Conservation (phyloP, 2,113 vertebrate species). For the Thamnophis sirtalis region DNA sequence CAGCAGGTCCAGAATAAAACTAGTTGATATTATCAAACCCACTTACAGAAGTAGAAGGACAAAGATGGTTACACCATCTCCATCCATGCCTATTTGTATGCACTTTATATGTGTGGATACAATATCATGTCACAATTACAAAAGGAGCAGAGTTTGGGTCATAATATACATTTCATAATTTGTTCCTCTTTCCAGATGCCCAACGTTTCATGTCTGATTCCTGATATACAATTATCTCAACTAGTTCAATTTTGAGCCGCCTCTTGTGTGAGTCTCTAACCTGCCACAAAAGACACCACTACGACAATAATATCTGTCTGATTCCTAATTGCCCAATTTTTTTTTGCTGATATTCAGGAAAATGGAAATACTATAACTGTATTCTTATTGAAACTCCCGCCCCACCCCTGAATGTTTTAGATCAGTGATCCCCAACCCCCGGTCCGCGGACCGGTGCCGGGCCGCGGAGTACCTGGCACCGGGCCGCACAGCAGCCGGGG, state of each 20-base stretch:
- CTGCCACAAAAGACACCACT: background rate
- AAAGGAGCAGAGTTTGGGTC: background rate
- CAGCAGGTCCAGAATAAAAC: background rate
- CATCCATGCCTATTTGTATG: background rate
- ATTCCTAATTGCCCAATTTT: background rate
- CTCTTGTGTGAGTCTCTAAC: background rate
- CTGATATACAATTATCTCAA: background rate
- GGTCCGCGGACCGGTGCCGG: too few relatives aligned
- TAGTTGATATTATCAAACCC: background rate
- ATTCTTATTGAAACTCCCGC: background rate
- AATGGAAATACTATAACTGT: background rate
- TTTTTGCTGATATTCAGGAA: background rate
- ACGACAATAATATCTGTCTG: background rate
- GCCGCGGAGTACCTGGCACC: too few relatives aligned
- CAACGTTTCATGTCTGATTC: background rate
- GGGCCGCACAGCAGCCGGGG: too few relatives aligned
- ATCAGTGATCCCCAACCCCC: too few relatives aligned
- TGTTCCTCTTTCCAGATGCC: background rate
- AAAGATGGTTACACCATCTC: background rate
- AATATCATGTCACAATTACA: background rate
- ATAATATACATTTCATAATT: background rate
- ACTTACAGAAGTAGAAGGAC: background rate
- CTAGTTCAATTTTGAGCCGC: background rate
- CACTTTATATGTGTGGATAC: background rate
- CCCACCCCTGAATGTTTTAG: background rate